Evolutionary conservation across 2,797 vertebrate species (phyloP).

Genomic region (Pelochelys cantorii): DNA sequence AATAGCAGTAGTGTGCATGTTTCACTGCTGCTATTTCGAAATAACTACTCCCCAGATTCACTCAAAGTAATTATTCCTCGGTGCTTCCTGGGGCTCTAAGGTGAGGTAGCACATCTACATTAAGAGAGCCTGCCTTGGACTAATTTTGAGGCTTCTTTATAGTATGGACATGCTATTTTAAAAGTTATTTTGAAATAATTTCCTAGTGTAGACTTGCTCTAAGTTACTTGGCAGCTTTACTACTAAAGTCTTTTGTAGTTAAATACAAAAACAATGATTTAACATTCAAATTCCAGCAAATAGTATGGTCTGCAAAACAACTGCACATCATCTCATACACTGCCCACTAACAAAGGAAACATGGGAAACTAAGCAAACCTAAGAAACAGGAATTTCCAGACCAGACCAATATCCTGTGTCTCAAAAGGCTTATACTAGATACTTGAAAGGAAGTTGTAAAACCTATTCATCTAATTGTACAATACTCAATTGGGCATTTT

Average conservation of each 20-base stretch:
- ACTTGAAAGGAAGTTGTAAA: neutral
- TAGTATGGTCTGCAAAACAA: neutral
- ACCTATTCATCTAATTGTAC: neutral
- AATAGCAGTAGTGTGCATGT: too few relatives aligned
- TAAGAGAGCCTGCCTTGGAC: too few relatives aligned
- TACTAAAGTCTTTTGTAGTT: constrained; percentile 10
- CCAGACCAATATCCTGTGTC: neutral
- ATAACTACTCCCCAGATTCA: too few relatives aligned
- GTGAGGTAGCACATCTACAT: too few relatives aligned
- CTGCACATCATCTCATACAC: neutral
- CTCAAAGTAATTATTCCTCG: too few relatives aligned
- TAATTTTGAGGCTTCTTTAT: too few relatives aligned
- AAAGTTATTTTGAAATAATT: too few relatives aligned
- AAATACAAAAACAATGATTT: constrained; percentile 36
- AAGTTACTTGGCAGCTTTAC: constrained; percentile 14
- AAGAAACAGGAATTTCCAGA: neutral
- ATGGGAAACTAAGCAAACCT: neutral
- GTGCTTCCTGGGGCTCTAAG: too few relatives aligned
- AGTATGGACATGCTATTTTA: too few relatives aligned
- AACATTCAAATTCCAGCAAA: neutral
- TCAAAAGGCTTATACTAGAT: neutral
- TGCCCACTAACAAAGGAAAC: neutral
- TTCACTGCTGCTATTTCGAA: too few relatives aligned
- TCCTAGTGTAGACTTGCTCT: too few relatives aligned
- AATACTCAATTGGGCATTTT: neutral